Evolutionary conservation across 2,888 invertebrate genomes (phyloP).

Genomic region (Anoplius nigerrimus): DNA sequence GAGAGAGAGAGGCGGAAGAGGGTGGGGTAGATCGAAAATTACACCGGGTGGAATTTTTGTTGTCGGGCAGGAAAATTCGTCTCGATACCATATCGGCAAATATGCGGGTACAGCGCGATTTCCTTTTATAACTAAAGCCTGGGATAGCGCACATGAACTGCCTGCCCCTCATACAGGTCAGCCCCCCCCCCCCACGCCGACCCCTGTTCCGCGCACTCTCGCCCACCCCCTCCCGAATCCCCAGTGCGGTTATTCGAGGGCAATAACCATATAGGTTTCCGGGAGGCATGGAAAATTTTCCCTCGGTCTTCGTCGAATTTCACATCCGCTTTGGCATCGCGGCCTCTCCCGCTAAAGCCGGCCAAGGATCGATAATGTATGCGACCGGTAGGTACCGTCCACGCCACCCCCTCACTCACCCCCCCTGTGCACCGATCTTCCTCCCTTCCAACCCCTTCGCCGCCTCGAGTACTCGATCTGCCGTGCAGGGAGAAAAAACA

Average conservation of each 20-base stretch:
- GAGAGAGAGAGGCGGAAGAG: too few species aligned
- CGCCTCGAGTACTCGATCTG: background rate
- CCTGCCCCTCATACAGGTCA: too few species aligned
- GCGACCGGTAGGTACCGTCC: conserved; percentile 36
- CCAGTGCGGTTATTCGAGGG: conserved; percentile 2
- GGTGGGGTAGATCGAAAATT: too few species aligned
- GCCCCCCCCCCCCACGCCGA: background rate
- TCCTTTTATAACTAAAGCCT: too few species aligned
- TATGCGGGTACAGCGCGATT: too few species aligned
- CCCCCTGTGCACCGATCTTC: background rate
- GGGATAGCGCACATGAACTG: too few species aligned
- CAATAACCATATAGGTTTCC: conserved; percentile 30
- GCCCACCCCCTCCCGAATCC: background rate
- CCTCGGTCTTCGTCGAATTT: conserved; percentile 50
- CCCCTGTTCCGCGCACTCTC: background rate
- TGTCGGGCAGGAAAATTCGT: too few species aligned
- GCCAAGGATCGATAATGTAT: conserved; percentile 57
- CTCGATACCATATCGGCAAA: too few species aligned
- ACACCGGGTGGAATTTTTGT: too few species aligned
- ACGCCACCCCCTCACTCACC: background rate
- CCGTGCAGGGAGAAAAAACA: background rate
- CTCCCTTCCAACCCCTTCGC: background rate
- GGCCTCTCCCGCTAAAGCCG: conserved; percentile 34
- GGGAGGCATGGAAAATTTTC: conserved; percentile 24
- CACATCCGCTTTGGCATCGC: conserved; percentile 55